These are phyloP conservation scores for Homarus gammarus DNA, from an alignment of 2,888 invertebrate species.

Conservation along the genomic window DNA sequence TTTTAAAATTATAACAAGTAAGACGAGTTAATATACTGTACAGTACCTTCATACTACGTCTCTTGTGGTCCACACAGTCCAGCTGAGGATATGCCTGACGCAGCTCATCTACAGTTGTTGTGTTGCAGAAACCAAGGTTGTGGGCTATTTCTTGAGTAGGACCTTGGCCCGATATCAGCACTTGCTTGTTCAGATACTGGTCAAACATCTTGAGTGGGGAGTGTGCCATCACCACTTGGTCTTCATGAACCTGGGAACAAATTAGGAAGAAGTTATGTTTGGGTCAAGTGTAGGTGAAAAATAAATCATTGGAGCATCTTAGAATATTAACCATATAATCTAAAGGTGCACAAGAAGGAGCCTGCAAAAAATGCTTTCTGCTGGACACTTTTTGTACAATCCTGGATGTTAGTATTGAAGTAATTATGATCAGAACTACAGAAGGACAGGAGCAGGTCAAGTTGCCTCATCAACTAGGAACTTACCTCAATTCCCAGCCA, in stretches of 20 bases:
- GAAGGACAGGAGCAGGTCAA: no score
- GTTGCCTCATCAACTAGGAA: no score
- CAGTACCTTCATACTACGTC: conserved; percentile 77
- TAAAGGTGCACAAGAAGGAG: no score
- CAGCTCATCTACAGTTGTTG: conserved; percentile 83
- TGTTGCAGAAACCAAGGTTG: conserved; percentile 83
- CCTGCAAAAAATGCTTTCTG: background rate
- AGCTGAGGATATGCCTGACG: conserved; percentile 83
- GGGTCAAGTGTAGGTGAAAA: no score
- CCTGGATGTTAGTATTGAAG: no score
- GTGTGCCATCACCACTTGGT: conserved; percentile 85
- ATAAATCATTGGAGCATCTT: no score
- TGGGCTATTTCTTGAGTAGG: conserved; percentile 81
- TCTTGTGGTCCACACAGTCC: conserved; percentile 82
- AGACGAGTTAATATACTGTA: no score
- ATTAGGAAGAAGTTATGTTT: no score
- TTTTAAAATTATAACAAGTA: no score
- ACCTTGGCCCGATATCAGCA: conserved; percentile 82
- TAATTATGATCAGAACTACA: no score
- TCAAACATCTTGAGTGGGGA: conserved; percentile 83
- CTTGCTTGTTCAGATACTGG: conserved; percentile 83
- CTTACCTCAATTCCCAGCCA: conserved; percentile 82
- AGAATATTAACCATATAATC: no score
- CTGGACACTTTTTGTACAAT: background rate
- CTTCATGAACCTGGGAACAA: conserved; percentile 77